These are phyloP conservation scores for Chelonus insularis DNA, from an alignment of 1,140 invertebrate genomes.

Conservation along the genomic window DNA sequence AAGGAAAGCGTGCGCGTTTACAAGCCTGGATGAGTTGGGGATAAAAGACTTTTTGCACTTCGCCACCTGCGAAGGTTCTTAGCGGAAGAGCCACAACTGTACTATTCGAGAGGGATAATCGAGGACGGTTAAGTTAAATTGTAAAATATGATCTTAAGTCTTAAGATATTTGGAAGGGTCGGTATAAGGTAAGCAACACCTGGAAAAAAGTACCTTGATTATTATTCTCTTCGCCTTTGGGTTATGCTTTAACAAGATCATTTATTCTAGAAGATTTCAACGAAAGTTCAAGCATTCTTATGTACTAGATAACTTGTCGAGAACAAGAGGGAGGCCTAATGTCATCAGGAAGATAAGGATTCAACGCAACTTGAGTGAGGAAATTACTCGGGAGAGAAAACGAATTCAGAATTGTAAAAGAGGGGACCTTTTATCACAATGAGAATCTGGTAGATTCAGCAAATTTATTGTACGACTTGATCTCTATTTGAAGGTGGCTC, in stretches of 20 bases:
- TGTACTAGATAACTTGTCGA: neutral
- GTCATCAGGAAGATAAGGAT: slow-evolving; percentile 7
- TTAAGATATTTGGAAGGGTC: neutral
- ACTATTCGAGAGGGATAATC: neutral
- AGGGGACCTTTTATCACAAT: slow-evolving; percentile 6
- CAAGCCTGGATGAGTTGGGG: neutral
- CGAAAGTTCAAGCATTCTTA: slow-evolving; percentile 8
- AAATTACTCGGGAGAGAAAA: neutral
- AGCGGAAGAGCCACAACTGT: neutral
- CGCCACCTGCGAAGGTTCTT: slow-evolving; percentile 14
- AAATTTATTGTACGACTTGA: slow-evolving; percentile 2
- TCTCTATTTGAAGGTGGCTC: neutral
- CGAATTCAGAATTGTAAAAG: neutral
- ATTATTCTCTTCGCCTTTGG: neutral
- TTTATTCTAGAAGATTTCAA: slow-evolving; percentile 16
- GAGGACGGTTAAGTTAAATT: neutral
- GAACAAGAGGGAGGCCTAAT: neutral
- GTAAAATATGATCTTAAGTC: too few relatives aligned
- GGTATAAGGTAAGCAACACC: too few relatives aligned
- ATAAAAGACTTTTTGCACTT: slow-evolving; percentile 17
- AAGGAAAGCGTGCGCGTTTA: neutral
- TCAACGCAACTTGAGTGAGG: neutral
- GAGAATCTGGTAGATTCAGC: neutral
- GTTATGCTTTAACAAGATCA: neutral
- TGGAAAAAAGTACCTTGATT: neutral